Percentiles rank a stretch among this genome's conserved stretches.
phyloP scores from a whole-genome alignment of 2,797 vertebrate genomes.

The Pempheris klunzingeri region DNA sequence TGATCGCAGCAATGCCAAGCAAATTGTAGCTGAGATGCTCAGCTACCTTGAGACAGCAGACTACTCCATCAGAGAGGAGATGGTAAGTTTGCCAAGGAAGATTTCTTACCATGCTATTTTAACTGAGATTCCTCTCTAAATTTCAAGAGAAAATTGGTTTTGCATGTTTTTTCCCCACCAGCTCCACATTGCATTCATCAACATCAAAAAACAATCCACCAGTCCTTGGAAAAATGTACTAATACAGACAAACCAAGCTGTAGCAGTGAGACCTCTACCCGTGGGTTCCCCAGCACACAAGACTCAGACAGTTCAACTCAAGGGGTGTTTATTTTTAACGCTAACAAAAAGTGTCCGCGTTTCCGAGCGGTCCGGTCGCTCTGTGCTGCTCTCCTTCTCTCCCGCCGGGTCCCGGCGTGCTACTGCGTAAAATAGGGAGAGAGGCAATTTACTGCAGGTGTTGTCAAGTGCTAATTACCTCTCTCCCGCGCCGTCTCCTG shows the following conservation, averaged over 20 bases:
- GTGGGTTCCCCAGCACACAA: too few species aligned
- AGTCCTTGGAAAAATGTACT: neutral
- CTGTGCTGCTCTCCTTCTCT: too few species aligned
- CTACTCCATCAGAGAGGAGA: slow-evolving; percentile 95
- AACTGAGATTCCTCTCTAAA: neutral
- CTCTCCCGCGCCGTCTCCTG: too few species aligned
- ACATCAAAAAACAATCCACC: neutral
- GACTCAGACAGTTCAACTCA: too few species aligned
- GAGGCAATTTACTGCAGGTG: too few species aligned
- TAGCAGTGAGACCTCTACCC: too few species aligned
- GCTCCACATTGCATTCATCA: neutral
- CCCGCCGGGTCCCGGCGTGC: too few species aligned
- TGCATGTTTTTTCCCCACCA: neutral
- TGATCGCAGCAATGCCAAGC: slow-evolving; percentile 94
- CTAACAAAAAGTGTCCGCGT: too few species aligned
- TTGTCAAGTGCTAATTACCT: too few species aligned
- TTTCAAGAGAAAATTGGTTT: neutral
- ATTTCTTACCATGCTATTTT: neutral
- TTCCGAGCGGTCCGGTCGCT: too few species aligned
- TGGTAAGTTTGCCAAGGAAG: slow-evolving; percentile 74
- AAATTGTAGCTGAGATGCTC: slow-evolving; percentile 94
- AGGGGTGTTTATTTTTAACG: too few species aligned
- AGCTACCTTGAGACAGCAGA: slow-evolving; percentile 94
- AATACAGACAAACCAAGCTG: neutral
- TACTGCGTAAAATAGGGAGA: too few species aligned